Base-by-base conservation (phyloP, 2,888 invertebrate species). In the Morinoia aosen region DNA sequence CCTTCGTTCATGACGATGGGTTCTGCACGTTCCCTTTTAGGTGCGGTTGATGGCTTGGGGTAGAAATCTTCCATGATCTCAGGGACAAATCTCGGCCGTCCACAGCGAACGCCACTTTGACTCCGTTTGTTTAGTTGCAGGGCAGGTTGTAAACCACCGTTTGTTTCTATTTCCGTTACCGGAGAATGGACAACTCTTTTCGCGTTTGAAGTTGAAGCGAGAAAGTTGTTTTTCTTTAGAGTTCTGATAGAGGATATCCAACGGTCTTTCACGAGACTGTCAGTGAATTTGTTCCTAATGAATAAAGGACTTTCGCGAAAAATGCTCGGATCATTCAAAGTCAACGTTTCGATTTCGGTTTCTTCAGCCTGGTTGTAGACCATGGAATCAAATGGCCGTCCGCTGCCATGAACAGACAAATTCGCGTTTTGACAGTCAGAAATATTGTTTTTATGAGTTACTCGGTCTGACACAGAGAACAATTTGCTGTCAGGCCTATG, bases 251-350 rank as follows among this genome's bases (percentile, higher is more conserved):
- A 93, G 57, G 56, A 57, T 33, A 57, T 93, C 57, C 39, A 57
- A 57, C 48, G 16, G 11, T 57, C 57, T 33, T 93, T 57, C 57
- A 57, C 11, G 33, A 57, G 25, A 8, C 57, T n/a, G 57, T n/a
- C 57, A 33, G 57, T 33, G 93, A 93, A 93, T 93, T 56, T 93
- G 25, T 48, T 93, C 57, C 93, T 56, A 19, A 93, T 93, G 33
- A 93, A 93, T 33, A 93, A 48, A 93, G 93, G 93, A 93, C 93
- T 93, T 57, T 93, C 57, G 4, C 48, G 93, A 48, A 57, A 93
- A 39, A 57, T 57, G 57, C 33, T 57, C 57, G 48, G 25, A 25
- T 57, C 57, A 57, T 56, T 56, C 25, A 57, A 14, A 57, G 39
- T 93, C 25, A 93, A 57, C 39, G 93, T 57, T 93, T 93, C 93